Conservation (phyloP, 1,140 invertebrate species). For the Bombyx mori region ASM3026992v2 NC_085126.1:1369001-1369500, state of each 20-base stretch:
- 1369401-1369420: slow-evolving; percentile 12
- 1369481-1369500: too few relatives aligned
- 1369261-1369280: too few relatives aligned
- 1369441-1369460: not conserved
- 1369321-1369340: not conserved
- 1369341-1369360: slow-evolving; percentile 16
- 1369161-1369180: slow-evolving; percentile 19
- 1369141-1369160: slow-evolving; percentile 26
- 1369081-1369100: slow-evolving; percentile 19
- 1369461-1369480: too few relatives aligned
- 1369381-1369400: not conserved
- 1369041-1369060: too few relatives aligned
- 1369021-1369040: too few relatives aligned
- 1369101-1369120: slow-evolving; percentile 18
- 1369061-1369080: too few relatives aligned
- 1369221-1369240: not conserved
- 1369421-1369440: slow-evolving; percentile 4
- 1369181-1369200: slow-evolving; percentile 4
- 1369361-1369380: slow-evolving; percentile 1
- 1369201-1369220: slow-evolving; percentile 20
- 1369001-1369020: too few relatives aligned
- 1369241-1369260: too few relatives aligned
- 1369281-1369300: too few relatives aligned
- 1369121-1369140: slow-evolving; percentile 21
- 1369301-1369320: slow-evolving; percentile 1